Base-by-base conservation (phyloP, 92 coral and sea anemone species). In the Scolanthus callimorphus region DNA sequence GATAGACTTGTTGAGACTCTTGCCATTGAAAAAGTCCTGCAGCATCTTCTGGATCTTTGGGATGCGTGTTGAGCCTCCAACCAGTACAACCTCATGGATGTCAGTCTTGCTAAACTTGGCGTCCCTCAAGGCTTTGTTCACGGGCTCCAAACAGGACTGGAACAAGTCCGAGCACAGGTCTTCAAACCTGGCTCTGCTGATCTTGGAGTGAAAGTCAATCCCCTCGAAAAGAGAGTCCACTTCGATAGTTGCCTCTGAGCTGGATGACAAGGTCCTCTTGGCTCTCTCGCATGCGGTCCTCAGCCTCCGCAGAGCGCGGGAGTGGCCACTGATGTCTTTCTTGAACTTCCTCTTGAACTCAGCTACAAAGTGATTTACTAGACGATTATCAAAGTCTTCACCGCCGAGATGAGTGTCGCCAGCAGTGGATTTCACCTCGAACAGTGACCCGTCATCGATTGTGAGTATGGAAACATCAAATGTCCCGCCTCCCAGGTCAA, bases 361-460 rank as follows among this genome's bases (percentile, higher is more conserved):
- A 0, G 78, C 58, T 3, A 76, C 66, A 71, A 91, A 87, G 76
- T 67, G 78, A 47, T 87, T 79, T 3, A 91, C 96, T 64, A 91
- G 49, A 17, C 59, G 63, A 57, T 83, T 89, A 71, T 91, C 97
- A 41, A 91, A 91, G 80, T 91, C 97, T 46, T 91, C 97, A 3
- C 97, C 97, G 4, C 97, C 97, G 63, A 91, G 72, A 51, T 91
- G 97, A 48, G 97, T 91, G 78, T 91, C 84, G 0, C 97, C 97
- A 58, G 84, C 85, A 8, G 96, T 91, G 3, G 97, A 79, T 63
- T 91, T 91, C 67, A 91, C 97, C 63, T 91, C 97, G 77, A 91
- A 91, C 59, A 91, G 74, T n/a, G n/a, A n/a, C 17, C 97, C 97
- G 11, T 91, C 95, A 44, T 91, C 97, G 27, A 91, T 91, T 46